Conservation (phyloP, 2,113 vertebrate species). For the Eurypyga helias region DNA sequence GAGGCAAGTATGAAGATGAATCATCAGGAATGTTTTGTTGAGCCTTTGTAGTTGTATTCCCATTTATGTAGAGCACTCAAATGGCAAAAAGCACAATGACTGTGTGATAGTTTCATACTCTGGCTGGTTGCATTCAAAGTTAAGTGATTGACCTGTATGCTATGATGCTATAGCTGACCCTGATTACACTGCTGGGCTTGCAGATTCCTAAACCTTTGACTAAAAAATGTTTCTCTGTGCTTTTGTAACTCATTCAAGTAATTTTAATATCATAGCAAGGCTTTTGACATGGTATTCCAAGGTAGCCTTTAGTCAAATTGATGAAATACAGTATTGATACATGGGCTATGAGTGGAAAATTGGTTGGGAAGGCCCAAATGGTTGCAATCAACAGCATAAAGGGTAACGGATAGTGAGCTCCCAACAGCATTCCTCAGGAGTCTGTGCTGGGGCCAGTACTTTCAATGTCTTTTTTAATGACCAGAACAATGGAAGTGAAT, state of each 20-base stretch:
- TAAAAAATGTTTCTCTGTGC: not conserved
- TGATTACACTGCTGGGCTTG: not conserved
- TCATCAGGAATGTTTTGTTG: not conserved
- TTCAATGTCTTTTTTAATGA: not conserved
- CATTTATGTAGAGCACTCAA: not conserved
- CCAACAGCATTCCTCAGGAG: not conserved
- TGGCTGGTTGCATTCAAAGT: not conserved
- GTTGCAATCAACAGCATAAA: not conserved
- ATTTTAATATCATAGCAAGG: not conserved
- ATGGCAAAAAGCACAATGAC: slow-evolving; percentile 1
- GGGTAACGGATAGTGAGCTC: not conserved
- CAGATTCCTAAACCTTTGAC: not conserved
- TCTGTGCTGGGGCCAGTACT: not conserved
- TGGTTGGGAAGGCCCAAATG: not conserved
- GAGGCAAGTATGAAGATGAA: slow-evolving; percentile 27
- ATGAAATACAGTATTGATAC: not conserved
- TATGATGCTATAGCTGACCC: not conserved
- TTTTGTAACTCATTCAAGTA: not conserved
- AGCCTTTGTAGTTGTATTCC: slow-evolving; percentile 11
- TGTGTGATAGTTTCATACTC: not conserved
- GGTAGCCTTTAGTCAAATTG: not conserved
- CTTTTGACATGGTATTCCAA: not conserved
- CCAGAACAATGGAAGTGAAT: not conserved
- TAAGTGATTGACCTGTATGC: not conserved
- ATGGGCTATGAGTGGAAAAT: not conserved